Conservation (phyloP, 37 sponge, comb jelly and placozoan genomes). For the Cladorhizidae sp. region DNA sequence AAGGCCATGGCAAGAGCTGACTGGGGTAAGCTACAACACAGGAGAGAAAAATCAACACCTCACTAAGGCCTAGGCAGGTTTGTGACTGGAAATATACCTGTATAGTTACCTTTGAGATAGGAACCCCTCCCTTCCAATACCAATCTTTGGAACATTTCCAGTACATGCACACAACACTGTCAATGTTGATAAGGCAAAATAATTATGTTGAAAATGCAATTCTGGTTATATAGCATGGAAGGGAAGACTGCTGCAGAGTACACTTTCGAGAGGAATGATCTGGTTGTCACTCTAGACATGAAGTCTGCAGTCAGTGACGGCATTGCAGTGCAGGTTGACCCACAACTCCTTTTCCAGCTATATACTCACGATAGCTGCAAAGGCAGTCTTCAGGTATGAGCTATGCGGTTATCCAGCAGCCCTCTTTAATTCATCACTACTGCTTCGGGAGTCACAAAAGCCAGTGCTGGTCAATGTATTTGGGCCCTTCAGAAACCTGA, state of each 20-base stretch:
- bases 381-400: constrained; percentile 35
- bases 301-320: constrained; percentile 21
- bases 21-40: constrained; percentile 28
- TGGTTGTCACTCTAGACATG: constrained; percentile 7
- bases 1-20: constrained; percentile 44
- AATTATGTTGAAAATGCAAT: constrained; percentile 28
- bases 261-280: constrained; percentile 28
- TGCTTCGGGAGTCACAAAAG: constrained; percentile 43
- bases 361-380: constrained; percentile 27
- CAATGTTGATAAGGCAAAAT: constrained; percentile 8
- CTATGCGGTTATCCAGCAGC: constrained; percentile 49
- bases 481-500: background rate
- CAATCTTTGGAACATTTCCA: background rate
- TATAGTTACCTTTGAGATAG: background rate
- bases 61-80: constrained; percentile 11
- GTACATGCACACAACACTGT: constrained; percentile 2
- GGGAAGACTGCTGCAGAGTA: constrained; percentile 28
- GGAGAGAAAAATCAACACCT: no score
- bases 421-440: constrained; percentile 25
- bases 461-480: constrained; percentile 28
- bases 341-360: constrained; percentile 44
- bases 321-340: constrained; percentile 29
- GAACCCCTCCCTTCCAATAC: background rate
- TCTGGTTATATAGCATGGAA: constrained; percentile 25
- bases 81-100: background rate